These are phyloP conservation scores for Trachelus tabidus DNA, from an alignment of 2,888 invertebrate species.

Conservation along the genomic window DNA sequence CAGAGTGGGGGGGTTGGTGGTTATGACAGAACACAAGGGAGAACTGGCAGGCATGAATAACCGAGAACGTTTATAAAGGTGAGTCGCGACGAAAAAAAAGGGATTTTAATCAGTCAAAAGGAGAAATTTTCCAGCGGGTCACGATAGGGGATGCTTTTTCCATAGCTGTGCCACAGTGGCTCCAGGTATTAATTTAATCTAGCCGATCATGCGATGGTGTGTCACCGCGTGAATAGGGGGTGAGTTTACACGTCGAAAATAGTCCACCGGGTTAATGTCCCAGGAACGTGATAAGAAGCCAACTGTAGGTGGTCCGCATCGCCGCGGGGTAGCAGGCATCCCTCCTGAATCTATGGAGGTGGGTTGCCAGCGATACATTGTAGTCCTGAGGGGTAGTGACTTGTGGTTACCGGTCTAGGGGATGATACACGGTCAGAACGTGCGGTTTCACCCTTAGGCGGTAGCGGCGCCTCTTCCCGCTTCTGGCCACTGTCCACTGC, in stretches of 20 bases:
- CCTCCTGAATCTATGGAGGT: slow-evolving; percentile 5
- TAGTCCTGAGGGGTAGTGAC: slow-evolving; percentile 51
- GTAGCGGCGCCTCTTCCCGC: neutral
- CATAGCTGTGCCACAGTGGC: neutral
- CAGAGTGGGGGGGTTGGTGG: too few relatives aligned
- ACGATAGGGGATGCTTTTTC: neutral
- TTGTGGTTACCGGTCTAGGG: slow-evolving; percentile 52
- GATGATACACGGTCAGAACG: slow-evolving; percentile 54
- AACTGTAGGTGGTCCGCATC: slow-evolving; percentile 1
- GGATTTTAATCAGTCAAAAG: neutral
- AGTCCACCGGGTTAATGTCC: slow-evolving; percentile 11
- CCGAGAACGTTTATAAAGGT: neutral
- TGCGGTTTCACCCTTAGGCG: slow-evolving; percentile 33
- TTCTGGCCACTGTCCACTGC: neutral
- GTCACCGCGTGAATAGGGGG: neutral
- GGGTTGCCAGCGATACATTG: slow-evolving; percentile 38
- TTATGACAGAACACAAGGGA: neutral
- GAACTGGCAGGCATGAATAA: neutral
- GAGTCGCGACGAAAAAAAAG: neutral
- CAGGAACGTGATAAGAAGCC: slow-evolving; percentile 9
- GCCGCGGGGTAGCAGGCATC: neutral
- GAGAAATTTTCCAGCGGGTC: neutral
- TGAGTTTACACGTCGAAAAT: neutral
- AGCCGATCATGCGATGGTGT: neutral
- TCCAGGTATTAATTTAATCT: slow-evolving; percentile 3